Conservation (phyloP, 2,888 invertebrate genomes). For the Pollenia griseotomentosa region DNA sequence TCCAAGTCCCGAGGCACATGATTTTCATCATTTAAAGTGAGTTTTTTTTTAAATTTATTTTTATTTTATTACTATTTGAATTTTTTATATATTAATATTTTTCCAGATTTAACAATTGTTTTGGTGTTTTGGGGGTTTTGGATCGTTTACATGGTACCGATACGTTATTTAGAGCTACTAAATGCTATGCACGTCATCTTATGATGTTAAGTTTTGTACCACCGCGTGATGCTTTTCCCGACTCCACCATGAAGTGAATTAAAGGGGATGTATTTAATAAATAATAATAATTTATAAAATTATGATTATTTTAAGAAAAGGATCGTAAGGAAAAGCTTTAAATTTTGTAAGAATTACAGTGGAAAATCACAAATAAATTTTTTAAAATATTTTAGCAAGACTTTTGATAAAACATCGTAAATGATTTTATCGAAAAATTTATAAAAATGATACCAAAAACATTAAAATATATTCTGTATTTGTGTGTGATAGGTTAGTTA, state of each 20-base stretch:
- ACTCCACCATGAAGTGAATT: slow-evolving; percentile 82
- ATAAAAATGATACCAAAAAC: slow-evolving; percentile 20
- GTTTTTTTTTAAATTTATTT: slow-evolving; percentile 74
- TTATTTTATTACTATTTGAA: slow-evolving; percentile 60
- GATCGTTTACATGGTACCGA: slow-evolving; percentile 94
- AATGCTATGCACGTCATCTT: slow-evolving; percentile 89
- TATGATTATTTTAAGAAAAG: slow-evolving; percentile 28
- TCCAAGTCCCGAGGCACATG: slow-evolving; percentile 93
- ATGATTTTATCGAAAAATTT: slow-evolving; percentile 48
- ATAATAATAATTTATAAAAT: background rate
- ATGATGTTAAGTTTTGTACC: slow-evolving; percentile 89
- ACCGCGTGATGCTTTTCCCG: slow-evolving; percentile 88
- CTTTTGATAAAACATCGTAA: slow-evolving; percentile 52
- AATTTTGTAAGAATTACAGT: slow-evolving; percentile 38
- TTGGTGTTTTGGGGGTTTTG: slow-evolving; percentile 91
- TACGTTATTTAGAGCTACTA: slow-evolving; percentile 89
- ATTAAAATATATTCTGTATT: background rate
- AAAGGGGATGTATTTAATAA: background rate
- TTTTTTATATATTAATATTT: background rate
- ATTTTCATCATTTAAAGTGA: slow-evolving; percentile 94
- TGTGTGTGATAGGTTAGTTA: slow-evolving; percentile 50
- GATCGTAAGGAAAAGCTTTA: slow-evolving; percentile 67
- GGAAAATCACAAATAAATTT: slow-evolving; percentile 24
- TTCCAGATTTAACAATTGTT: slow-evolving; percentile 92
- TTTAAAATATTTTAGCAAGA: slow-evolving; percentile 33